Conservation (phyloP, 2,888 invertebrate species). For the Nomada goodeniana region DNA sequence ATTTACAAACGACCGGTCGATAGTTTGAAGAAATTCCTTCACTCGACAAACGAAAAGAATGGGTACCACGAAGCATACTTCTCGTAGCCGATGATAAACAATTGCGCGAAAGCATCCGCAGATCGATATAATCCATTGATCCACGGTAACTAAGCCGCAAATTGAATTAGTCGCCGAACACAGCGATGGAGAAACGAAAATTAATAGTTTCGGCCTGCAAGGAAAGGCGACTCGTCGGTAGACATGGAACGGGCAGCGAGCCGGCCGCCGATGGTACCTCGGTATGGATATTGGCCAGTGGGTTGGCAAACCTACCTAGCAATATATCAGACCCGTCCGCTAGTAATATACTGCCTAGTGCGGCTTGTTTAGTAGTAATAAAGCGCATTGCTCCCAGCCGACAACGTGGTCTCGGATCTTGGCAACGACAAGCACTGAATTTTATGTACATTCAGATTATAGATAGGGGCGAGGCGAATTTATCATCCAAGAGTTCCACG, state of each 20-base stretch:
- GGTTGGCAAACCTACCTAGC: slow-evolving; percentile 73
- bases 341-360: slow-evolving; percentile 78
- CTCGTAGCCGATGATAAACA: no score
- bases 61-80: no score
- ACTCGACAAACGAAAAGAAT: no score
- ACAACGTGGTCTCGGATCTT: slow-evolving; percentile 36
- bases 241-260: slow-evolving; percentile 26
- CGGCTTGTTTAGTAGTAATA: slow-evolving; percentile 80
- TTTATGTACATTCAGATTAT: slow-evolving; percentile 31
- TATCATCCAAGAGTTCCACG: background rate
- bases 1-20: no score
- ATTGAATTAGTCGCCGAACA: slow-evolving; percentile 77
- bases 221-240: slow-evolving; percentile 64
- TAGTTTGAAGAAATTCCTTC: no score
- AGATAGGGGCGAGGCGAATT: background rate
- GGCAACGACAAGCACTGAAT: slow-evolving; percentile 40
- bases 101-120: background rate
- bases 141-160: slow-evolving; percentile 59
- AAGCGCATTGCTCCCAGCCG: slow-evolving; percentile 67
- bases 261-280: slow-evolving; percentile 60
- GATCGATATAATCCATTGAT: slow-evolving; percentile 14
- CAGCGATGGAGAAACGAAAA: slow-evolving; percentile 72
- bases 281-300: slow-evolving; percentile 76
- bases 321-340: slow-evolving; percentile 77
- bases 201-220: slow-evolving; percentile 80